Conservation (phyloP, 2,888 invertebrate species). For the Chorisops tibialis region DNA sequence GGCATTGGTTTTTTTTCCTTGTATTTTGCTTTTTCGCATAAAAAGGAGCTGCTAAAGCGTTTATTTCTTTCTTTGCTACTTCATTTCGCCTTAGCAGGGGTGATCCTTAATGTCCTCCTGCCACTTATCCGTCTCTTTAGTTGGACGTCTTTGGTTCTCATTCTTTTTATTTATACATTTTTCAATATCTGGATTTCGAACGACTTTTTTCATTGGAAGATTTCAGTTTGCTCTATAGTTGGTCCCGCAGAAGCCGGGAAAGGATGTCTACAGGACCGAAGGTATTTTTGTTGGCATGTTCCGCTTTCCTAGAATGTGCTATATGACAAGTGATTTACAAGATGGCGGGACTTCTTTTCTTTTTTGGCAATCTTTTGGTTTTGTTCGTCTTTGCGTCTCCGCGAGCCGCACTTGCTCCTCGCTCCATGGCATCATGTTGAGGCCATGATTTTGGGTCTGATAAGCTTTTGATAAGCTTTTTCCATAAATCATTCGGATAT, state of each 20-base stretch:
- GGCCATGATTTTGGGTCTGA: conserved; percentile 36
- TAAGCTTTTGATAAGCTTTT: conserved; percentile 39
- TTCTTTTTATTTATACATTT: no score
- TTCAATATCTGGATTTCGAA: conserved; percentile 4
- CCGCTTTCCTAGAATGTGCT: conserved; percentile 8
- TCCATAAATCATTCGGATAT: conserved; percentile 34
- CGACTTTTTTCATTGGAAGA: neutral
- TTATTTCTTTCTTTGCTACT: conserved; percentile 12
- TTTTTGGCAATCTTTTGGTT: conserved; percentile 5
- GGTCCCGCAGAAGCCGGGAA: conserved; percentile 3
- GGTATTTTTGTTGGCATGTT: conserved; percentile 17
- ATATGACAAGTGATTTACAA: conserved; percentile 32
- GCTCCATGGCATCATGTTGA: neutral
- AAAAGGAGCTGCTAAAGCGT: conserved; percentile 20
- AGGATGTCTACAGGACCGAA: neutral
- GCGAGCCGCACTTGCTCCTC: conserved; percentile 23
- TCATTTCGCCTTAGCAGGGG: neutral
- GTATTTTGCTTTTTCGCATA: neutral
- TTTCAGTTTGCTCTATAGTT: neutral
- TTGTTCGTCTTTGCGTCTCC: neutral
- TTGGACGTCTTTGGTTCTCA: no score
- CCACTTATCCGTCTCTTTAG: conserved; percentile 10
- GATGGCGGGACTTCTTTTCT: conserved; percentile 29
- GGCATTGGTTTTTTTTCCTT: neutral
- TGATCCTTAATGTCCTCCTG: conserved; percentile 3